Percentiles rank a stretch among this genome's conserved stretches.
phyloP scores from a whole-genome alignment of 2,113 vertebrate species.

The Sardina pilchardus region DNA sequence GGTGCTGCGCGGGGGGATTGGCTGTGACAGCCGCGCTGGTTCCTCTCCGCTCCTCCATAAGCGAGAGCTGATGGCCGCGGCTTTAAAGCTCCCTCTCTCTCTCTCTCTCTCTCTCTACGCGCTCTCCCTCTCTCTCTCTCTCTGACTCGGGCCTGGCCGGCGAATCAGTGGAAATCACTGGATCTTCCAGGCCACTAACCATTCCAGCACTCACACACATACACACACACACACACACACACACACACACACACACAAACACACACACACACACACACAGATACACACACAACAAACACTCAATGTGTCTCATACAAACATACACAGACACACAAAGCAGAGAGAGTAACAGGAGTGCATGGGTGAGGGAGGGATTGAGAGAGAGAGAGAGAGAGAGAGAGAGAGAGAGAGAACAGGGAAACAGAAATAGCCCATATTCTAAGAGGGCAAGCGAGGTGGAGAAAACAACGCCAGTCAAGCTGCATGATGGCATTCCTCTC shows the following conservation, averaged over 20 bases:
- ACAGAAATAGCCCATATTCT: slow-evolving; percentile 37
- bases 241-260: slow-evolving; percentile 11
- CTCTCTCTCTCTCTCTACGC: background rate
- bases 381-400: background rate
- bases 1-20: background rate
- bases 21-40: slow-evolving; percentile 7
- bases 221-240: background rate
- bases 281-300: background rate
- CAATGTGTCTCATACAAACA: background rate
- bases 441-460: slow-evolving; percentile 1
- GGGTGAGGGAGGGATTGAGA: background rate
- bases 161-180: slow-evolving; percentile 30
- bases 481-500: slow-evolving; percentile 25
- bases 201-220: slow-evolving; percentile 11
- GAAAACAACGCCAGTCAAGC: slow-evolving; percentile 33
- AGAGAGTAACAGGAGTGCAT: background rate
- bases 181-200: slow-evolving; percentile 42
- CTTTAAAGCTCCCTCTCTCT: background rate
- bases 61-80: background rate
- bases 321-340: background rate
- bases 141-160: slow-evolving; percentile 1
- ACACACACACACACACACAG: background rate
- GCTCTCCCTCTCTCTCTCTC: background rate
- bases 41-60: background rate
- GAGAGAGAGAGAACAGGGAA: slow-evolving; percentile 9